These are phyloP conservation scores for Rhysida immarginata DNA, from an alignment of 1,140 invertebrate species.

Conservation along the genomic window DNA sequence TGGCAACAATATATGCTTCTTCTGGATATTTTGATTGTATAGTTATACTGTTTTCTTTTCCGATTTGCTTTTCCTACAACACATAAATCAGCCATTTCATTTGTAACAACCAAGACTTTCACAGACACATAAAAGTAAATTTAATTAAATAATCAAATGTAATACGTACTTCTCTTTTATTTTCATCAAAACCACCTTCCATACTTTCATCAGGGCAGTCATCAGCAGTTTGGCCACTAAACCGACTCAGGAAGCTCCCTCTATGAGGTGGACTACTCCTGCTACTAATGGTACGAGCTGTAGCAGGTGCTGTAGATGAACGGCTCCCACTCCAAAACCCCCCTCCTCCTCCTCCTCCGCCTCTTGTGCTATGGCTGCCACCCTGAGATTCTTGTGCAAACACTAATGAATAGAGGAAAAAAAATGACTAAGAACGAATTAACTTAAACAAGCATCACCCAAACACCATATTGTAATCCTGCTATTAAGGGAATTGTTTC, in stretches of 20 bases:
- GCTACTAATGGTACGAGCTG: neutral
- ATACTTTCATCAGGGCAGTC: constrained; percentile 1
- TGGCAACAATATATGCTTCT: too few species aligned
- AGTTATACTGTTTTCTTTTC: too few species aligned
- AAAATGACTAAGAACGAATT: too few species aligned
- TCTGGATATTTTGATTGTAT: too few species aligned
- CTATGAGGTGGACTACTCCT: neutral
- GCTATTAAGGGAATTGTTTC: too few species aligned
- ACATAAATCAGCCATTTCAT: constrained; percentile 5
- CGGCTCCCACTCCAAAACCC: constrained; percentile 19
- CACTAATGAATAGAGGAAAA: too few species aligned
- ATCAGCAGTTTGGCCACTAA: neutral
- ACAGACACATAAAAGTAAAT: constrained; percentile 5
- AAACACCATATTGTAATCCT: too few species aligned
- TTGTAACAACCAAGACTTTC: constrained; percentile 12
- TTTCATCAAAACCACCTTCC: neutral
- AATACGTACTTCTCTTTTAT: neutral
- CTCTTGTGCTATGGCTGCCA: too few species aligned
- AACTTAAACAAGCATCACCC: too few species aligned
- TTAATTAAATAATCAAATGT: neutral
- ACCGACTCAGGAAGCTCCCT: neutral
- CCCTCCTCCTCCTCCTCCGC: constrained; percentile 19
- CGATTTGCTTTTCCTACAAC: constrained; percentile 7
- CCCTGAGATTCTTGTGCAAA: too few species aligned
- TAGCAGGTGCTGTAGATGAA: neutral